A percentile compares a stretch with the other conserved stretches of the same genome.
These are phyloP conservation scores for Oreochromis grahami DNA, from an alignment of 2,797 vertebrate genomes.

Conservation along the genomic window DNA sequence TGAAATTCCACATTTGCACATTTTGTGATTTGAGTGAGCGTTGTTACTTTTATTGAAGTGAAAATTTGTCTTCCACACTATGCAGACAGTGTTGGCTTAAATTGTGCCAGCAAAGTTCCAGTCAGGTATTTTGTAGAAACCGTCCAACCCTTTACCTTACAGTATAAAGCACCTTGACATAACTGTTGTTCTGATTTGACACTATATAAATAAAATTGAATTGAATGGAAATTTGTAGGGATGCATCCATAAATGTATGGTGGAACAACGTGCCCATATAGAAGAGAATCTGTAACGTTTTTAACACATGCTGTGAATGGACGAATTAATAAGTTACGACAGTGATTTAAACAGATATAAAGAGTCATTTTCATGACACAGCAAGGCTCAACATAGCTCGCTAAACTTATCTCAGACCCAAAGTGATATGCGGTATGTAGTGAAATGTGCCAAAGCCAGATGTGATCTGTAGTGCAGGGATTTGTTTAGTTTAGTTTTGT, in stretches of 20 bases:
- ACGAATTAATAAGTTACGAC: neutral
- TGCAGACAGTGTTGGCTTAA: neutral
- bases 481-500: neutral
- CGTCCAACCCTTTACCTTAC: neutral
- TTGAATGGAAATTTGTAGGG: neutral
- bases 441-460: neutral
- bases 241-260: neutral
- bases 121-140: neutral
- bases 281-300: neutral
- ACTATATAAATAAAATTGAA: neutral
- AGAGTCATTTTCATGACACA: neutral
- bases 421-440: neutral
- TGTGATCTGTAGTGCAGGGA: neutral
- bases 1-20: neutral
- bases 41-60: neutral
- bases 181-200: fast-evolving
- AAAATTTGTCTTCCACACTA: neutral
- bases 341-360: neutral
- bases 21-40: neutral
- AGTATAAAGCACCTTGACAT: neutral
- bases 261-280: fast-evolving
- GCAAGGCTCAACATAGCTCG: neutral
- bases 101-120: neutral
- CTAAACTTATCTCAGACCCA: neutral
- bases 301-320: neutral